A percentile compares a stretch with the other conserved stretches of the same genome.
phyloP scores from a whole-genome alignment of 2,113 vertebrate genomes.

The Heterotis niloticus region DNA sequence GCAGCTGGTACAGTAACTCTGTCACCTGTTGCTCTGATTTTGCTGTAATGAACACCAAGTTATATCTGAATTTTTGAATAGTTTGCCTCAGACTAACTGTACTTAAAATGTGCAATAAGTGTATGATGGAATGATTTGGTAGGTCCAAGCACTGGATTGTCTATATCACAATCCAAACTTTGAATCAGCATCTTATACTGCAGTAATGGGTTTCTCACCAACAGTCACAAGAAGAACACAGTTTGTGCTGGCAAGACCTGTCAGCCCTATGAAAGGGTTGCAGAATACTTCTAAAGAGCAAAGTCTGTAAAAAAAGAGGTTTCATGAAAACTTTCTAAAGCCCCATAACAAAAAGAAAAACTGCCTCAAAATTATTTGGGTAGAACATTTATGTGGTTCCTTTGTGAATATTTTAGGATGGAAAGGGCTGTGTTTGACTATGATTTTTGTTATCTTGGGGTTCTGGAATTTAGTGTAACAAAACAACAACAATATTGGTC shows the following conservation, averaged over 20 bases:
- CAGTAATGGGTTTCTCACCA: conserved; percentile 50
- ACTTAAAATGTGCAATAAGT: conserved; percentile 40
- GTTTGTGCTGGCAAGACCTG: conserved; percentile 54
- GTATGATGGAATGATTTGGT: conserved; percentile 36
- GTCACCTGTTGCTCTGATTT: not conserved
- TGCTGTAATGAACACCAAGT: conserved; percentile 28
- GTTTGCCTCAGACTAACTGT: conserved; percentile 49
- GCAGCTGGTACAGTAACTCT: conserved; percentile 40
- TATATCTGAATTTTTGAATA: conserved; percentile 38
- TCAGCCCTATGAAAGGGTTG: conserved; percentile 59
- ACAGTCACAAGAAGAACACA: conserved; percentile 40
- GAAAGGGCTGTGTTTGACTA: conserved; percentile 1
- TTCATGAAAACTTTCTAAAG: not conserved
- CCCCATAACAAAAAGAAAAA: too few species aligned
- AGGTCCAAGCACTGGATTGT: conserved; percentile 43
- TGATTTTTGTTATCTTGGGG: not conserved
- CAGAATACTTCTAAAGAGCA: conserved; percentile 55
- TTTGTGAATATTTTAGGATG: not conserved
- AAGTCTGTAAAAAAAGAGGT: too few species aligned
- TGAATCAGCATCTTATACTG: conserved; percentile 52
- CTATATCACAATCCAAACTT: conserved; percentile 53
- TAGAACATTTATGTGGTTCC: not conserved
- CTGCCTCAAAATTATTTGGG: conserved; percentile 48
- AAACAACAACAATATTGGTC: not conserved
- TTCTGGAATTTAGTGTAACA: conserved; percentile 20